Conservation (phyloP, 2,113 vertebrate genomes). For the Morone saxatilis region DNA sequence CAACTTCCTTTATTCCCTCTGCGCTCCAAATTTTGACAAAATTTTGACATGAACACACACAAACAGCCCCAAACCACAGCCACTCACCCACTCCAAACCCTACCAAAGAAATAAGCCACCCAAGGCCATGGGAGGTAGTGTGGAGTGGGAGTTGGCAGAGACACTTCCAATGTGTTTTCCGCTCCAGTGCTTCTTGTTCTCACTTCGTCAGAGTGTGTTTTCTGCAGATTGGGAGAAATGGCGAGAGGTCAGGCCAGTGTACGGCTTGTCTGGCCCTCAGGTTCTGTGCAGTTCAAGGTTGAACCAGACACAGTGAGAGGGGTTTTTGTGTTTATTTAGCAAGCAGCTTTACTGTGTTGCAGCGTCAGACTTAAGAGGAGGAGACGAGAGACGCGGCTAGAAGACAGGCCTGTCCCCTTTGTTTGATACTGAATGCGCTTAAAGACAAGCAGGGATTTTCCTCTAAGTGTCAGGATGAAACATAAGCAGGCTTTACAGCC, state of each 20-base stretch:
- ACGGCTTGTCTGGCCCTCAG: conserved; percentile 54
- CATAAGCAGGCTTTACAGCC: conserved; percentile 72
- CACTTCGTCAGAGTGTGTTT: conserved; percentile 79
- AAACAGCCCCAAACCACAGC: conserved; percentile 41
- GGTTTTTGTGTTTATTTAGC: conserved; percentile 61
- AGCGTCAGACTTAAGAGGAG: conserved; percentile 29
- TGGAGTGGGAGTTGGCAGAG: conserved; percentile 68
- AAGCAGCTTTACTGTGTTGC: conserved; percentile 50
- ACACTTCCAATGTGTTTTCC: conserved; percentile 80
- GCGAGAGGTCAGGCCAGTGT: conserved; percentile 68
- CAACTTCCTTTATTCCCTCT: neutral
- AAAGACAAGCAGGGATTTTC: conserved; percentile 73
- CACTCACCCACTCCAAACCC: conserved; percentile 57
- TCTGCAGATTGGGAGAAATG: conserved; percentile 75
- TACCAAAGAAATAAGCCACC: conserved; percentile 64
- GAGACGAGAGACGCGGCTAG: conserved; percentile 28
- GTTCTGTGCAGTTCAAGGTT: conserved; percentile 76
- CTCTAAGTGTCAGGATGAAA: conserved; percentile 75
- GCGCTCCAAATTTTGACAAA: conserved; percentile 4
- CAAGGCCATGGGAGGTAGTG: conserved; percentile 58
- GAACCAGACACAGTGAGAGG: conserved; percentile 50
- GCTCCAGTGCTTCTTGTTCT: conserved; percentile 78
- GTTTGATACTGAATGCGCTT: conserved; percentile 67
- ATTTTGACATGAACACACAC: conserved; percentile 5
- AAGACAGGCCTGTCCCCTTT: conserved; percentile 62